Percentiles rank a stretch among this genome's conserved stretches.
Conservation (phyloP, 1,140 invertebrate species). For the Adelges cooleyi region DNA sequence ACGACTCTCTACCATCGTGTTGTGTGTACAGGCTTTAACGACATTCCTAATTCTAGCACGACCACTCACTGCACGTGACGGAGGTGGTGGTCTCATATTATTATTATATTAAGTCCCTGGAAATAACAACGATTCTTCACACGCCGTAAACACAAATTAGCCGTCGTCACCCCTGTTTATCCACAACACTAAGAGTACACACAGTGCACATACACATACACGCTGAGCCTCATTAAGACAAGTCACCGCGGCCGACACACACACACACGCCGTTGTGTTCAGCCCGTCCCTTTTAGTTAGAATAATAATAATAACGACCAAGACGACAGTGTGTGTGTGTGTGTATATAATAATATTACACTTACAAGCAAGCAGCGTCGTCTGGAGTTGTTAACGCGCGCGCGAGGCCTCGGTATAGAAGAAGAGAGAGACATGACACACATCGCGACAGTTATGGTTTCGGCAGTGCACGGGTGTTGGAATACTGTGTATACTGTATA, state of each 20-base stretch:
- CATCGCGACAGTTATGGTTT: no score
- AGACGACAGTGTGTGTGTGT: neutral
- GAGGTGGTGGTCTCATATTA: neutral
- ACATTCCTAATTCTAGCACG: neutral
- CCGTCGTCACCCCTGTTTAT: conserved; percentile 23
- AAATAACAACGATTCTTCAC: conserved; percentile 20
- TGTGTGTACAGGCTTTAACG: neutral
- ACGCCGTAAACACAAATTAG: conserved; percentile 27
- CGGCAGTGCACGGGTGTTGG: no score
- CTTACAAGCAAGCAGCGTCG: no score
- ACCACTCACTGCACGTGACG: no score
- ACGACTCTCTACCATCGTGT: neutral
- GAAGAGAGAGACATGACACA: no score
- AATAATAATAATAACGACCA: conserved; percentile 17
- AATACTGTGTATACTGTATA: neutral
- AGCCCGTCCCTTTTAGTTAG: conserved; percentile 14
- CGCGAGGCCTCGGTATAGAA: no score
- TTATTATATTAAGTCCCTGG: neutral
- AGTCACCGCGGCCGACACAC: conserved; percentile 4
- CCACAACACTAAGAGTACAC: neutral
- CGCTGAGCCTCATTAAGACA: conserved; percentile 5
- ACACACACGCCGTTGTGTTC: no score
- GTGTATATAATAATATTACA: neutral
- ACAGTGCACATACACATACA: neutral
- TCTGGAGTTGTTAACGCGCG: no score